Evolutionary conservation across 2,797 vertebrate genomes (phyloP).

Genomic region (Mus caroli): DNA sequence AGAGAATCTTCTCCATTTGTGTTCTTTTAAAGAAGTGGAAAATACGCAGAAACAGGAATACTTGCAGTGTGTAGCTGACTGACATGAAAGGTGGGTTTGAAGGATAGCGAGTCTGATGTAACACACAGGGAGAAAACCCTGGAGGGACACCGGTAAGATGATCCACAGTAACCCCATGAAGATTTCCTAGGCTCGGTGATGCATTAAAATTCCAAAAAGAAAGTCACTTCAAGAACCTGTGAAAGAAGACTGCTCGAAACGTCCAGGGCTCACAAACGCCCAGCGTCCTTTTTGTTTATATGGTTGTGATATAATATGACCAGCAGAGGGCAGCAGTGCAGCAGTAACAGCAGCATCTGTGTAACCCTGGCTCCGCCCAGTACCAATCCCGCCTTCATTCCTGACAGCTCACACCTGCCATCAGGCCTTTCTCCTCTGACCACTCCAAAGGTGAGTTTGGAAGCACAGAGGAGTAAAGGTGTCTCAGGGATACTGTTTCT

Average conservation of each 20-base stretch:
- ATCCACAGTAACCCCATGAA: background rate
- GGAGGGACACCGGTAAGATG: background rate
- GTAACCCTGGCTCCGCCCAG: background rate
- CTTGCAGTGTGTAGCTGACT: background rate
- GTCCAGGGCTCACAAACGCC: background rate
- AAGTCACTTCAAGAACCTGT: slow-evolving; percentile 20
- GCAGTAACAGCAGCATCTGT: background rate
- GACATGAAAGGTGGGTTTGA: background rate
- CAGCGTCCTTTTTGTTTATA: background rate
- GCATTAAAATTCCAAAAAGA: slow-evolving; percentile 34
- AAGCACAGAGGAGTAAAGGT: background rate
- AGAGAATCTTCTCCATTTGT: background rate
- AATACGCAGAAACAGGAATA: slow-evolving; percentile 4
- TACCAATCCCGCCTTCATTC: background rate
- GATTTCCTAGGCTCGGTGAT: background rate
- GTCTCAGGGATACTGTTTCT: background rate
- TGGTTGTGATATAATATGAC: background rate
- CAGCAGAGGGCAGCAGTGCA: slow-evolving; percentile 69
- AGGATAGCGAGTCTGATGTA: background rate
- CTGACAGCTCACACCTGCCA: background rate
- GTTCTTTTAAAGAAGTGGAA: background rate
- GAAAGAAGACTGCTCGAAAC: background rate
- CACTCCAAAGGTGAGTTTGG: background rate
- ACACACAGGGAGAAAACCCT: background rate
- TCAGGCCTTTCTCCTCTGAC: background rate